These are phyloP conservation scores for Lysandra bellargus DNA, from an alignment of 2,888 invertebrate genomes.

Conservation along the genomic window DNA sequence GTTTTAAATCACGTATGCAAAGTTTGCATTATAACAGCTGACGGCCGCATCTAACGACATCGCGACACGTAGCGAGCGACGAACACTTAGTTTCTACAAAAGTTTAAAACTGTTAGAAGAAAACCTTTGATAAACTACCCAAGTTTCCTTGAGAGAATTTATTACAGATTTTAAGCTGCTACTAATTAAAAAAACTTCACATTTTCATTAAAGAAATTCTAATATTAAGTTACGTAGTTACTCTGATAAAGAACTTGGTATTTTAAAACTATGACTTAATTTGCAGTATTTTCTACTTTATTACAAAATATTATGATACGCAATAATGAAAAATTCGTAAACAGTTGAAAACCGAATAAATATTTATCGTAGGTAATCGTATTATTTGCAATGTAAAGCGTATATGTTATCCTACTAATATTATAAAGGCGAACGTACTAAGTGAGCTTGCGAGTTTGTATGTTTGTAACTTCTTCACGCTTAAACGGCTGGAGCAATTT, in stretches of 20 bases:
- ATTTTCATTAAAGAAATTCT: conserved; percentile 5
- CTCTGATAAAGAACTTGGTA: background rate
- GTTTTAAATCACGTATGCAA: conserved; percentile 15
- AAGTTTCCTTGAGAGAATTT: conserved; percentile 32
- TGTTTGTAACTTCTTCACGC: too few relatives aligned
- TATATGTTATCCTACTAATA: too few relatives aligned
- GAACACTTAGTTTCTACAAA: background rate
- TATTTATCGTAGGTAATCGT: too few relatives aligned
- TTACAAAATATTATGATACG: too few relatives aligned
- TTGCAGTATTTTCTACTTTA: background rate
- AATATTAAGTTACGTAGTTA: background rate
- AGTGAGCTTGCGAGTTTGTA: too few relatives aligned
- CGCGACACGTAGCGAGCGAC: conserved; percentile 5
- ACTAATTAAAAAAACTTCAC: conserved; percentile 22
- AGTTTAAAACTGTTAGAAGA: background rate
- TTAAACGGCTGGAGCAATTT: too few relatives aligned
- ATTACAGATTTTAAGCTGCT: conserved; percentile 5
- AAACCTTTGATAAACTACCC: conserved; percentile 36
- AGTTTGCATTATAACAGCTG: conserved; percentile 25
- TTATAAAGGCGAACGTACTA: too few relatives aligned
- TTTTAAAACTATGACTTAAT: background rate
- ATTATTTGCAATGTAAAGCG: too few relatives aligned
- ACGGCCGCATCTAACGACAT: conserved; percentile 1
- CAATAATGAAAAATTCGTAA: too few relatives aligned
- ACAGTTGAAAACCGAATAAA: too few relatives aligned